A percentile compares a stretch with the other conserved stretches of the same genome.
phyloP scores from a whole-genome alignment of 2,797 vertebrate species.

The Erpetoichthys calabaricus region DNA sequence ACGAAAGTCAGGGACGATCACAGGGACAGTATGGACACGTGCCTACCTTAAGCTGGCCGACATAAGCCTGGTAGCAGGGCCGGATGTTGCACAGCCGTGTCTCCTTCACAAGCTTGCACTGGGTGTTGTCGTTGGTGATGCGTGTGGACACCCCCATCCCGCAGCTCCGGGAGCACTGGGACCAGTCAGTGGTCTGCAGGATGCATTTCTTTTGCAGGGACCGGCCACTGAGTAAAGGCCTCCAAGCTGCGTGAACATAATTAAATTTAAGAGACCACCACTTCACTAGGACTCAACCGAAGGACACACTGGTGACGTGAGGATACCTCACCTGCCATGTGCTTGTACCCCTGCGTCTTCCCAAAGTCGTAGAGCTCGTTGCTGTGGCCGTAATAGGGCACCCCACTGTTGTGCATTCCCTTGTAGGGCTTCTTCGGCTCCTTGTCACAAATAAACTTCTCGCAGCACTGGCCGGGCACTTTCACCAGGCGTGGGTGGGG shows the following conservation, averaged over 20 bases:
- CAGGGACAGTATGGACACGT: too few relatives aligned
- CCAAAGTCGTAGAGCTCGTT: constrained; percentile 34
- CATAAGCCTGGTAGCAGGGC: constrained; percentile 50
- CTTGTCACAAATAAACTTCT: constrained; percentile 49
- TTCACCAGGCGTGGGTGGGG: constrained; percentile 47
- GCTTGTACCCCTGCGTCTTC: constrained; percentile 44
- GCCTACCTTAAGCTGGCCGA: constrained; percentile 51
- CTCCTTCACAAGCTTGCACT: constrained; percentile 63
- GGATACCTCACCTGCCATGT: constrained; percentile 40
- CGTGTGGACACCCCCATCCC: constrained; percentile 63
- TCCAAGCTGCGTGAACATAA: constrained; percentile 32
- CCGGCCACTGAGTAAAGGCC: constrained; percentile 26
- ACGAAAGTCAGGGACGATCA: too few relatives aligned
- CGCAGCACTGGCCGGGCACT: constrained; percentile 61
- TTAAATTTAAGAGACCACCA: too few relatives aligned
- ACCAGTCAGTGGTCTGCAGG: constrained; percentile 63
- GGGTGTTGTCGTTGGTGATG: constrained; percentile 57
- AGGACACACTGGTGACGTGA: too few relatives aligned
- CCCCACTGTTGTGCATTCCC: constrained; percentile 1
- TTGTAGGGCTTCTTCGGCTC: constrained; percentile 16
- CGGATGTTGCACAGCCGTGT: constrained; percentile 60
- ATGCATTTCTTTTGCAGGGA: constrained; percentile 27
- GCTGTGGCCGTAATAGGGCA: constrained; percentile 6
- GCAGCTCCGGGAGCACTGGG: constrained; percentile 64
- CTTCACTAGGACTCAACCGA: too few relatives aligned